Percentiles rank a stretch among this genome's conserved stretches.
Evolutionary conservation across 2,113 vertebrate species (phyloP).

Genomic region (Phasianus colchicus): DNA sequence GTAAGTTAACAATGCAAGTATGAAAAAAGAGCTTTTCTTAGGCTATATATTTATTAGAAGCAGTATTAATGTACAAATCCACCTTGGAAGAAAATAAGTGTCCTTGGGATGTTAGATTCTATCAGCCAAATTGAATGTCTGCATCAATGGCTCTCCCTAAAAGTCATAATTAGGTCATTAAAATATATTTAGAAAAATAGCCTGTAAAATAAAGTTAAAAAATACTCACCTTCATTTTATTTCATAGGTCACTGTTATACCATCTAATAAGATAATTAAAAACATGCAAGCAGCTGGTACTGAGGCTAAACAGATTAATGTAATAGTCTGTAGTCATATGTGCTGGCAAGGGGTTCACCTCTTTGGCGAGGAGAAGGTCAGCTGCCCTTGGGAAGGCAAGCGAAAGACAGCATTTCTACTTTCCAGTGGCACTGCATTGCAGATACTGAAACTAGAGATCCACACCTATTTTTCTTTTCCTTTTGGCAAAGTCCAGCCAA

Average conservation of each 20-base stretch:
- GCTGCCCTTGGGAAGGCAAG: slow-evolving; percentile 81
- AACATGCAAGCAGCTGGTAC: slow-evolving; percentile 87
- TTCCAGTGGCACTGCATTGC: slow-evolving; percentile 42
- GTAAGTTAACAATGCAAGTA: slow-evolving; percentile 50
- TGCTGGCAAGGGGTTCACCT: slow-evolving; percentile 84
- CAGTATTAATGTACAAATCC: slow-evolving; percentile 49
- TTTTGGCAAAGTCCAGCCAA: not conserved
- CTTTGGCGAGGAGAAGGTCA: slow-evolving; percentile 84
- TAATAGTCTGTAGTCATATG: slow-evolving; percentile 86
- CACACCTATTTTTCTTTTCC: not conserved
- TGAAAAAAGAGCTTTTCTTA: slow-evolving; percentile 38
- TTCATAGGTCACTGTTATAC: slow-evolving; percentile 85
- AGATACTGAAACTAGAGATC: slow-evolving; percentile 19
- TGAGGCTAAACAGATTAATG: slow-evolving; percentile 87
- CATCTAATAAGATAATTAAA: slow-evolving; percentile 89
- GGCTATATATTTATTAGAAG: slow-evolving; percentile 51
- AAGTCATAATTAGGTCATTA: slow-evolving; percentile 75
- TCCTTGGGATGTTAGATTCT: slow-evolving; percentile 61
- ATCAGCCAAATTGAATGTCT: slow-evolving; percentile 67
- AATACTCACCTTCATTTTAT: slow-evolving; percentile 88
- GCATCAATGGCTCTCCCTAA: slow-evolving; percentile 69
- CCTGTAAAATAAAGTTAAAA: slow-evolving; percentile 78
- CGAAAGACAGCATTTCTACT: slow-evolving; percentile 58
- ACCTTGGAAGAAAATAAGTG: slow-evolving; percentile 63
- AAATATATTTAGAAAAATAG: slow-evolving; percentile 79